Evolutionary conservation across 2,797 vertebrate genomes (phyloP).

Genomic region (Danio choprae): DNA sequence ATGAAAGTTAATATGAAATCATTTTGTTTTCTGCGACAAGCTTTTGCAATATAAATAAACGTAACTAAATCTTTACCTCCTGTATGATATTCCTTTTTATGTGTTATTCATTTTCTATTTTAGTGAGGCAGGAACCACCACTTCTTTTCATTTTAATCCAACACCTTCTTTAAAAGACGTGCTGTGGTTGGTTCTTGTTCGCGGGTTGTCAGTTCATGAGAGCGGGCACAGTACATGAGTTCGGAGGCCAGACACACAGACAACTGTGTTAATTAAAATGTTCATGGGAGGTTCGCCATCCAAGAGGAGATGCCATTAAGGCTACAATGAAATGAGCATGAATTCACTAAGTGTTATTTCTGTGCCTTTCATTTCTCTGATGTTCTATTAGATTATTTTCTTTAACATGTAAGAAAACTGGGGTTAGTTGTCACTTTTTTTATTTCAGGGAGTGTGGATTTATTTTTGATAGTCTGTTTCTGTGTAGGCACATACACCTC

Average conservation of each 20-base stretch:
- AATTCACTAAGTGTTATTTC: slow-evolving; percentile 29
- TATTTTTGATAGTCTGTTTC: neutral
- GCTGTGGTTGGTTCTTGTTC: slow-evolving; percentile 42
- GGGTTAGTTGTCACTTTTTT: neutral
- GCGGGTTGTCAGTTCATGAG: slow-evolving; percentile 44
- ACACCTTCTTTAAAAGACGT: slow-evolving; percentile 41
- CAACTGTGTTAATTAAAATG: slow-evolving; percentile 55
- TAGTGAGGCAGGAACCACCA: neutral
- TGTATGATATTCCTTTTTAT: neutral
- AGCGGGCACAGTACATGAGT: slow-evolving; percentile 19
- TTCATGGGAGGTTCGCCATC: slow-evolving; percentile 9
- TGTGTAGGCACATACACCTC: neutral
- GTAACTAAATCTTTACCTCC: neutral
- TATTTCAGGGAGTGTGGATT: neutral
- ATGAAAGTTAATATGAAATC: slow-evolving; percentile 4
- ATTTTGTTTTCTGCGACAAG: slow-evolving; percentile 8
- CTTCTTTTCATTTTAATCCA: slow-evolving; percentile 35
- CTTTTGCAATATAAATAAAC: slow-evolving; percentile 2
- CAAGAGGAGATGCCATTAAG: slow-evolving; percentile 31
- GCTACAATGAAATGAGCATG: slow-evolving; percentile 37
- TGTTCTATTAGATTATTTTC: slow-evolving; percentile 15
- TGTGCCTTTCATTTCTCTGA: neutral
- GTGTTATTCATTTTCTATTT: neutral
- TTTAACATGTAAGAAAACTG: neutral
- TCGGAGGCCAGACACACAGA: slow-evolving; percentile 34